Evolutionary conservation across 2,113 vertebrate genomes (phyloP).

Genomic region (Kryptolebias marmoratus): DNA sequence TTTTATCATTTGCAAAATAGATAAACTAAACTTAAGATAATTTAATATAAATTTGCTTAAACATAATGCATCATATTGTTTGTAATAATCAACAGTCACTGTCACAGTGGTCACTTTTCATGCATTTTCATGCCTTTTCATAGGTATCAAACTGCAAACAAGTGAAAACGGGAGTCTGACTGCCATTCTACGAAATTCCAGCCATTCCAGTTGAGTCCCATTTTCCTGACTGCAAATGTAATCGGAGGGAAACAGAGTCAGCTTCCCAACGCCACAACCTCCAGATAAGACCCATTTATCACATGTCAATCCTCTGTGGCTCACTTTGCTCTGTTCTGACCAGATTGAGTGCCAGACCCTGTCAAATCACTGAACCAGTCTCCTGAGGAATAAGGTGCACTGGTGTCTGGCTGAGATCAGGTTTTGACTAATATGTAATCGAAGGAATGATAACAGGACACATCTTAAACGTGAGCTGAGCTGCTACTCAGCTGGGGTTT

Average conservation of each 20-base stretch:
- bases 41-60: background rate
- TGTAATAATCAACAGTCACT: conserved; percentile 17
- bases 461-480: conserved; percentile 20
- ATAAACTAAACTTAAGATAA: background rate
- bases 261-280: conserved; percentile 74
- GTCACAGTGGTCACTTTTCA: conserved; percentile 11
- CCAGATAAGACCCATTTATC: conserved; percentile 84
- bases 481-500: conserved; percentile 4
- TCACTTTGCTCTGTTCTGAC: conserved; percentile 50
- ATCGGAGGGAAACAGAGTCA: conserved; percentile 78
- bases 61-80: background rate
- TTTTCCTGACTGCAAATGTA: conserved; percentile 82
- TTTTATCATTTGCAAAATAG: conserved; percentile 1
- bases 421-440: conserved; percentile 52
- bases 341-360: conserved; percentile 67
- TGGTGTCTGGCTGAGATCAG: conserved; percentile 55
- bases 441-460: conserved; percentile 55
- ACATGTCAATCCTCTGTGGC: conserved; percentile 66
- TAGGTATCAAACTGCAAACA: conserved; percentile 71
- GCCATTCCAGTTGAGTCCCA: conserved; percentile 70
- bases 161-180: conserved; percentile 69
- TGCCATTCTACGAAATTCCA: conserved; percentile 72
- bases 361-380: conserved; percentile 63
- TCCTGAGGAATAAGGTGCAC: conserved; percentile 42
- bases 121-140: conserved; percentile 33